Conservation (phyloP, 1,140 invertebrate species). For the Microplitis mediator region DNA sequence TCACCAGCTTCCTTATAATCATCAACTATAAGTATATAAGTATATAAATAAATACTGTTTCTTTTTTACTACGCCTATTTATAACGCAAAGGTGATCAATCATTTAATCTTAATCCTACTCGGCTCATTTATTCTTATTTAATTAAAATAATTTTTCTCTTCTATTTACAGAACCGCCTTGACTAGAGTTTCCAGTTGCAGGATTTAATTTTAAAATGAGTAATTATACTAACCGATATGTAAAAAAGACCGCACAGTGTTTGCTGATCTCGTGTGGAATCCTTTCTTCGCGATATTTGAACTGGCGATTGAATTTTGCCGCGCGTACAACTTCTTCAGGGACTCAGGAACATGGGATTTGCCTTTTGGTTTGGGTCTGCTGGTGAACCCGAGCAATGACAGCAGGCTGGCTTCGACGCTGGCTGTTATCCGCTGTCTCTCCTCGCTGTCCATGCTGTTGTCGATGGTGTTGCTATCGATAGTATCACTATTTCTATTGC, state of each 20-base stretch:
- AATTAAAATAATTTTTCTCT: no score
- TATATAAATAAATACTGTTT: no score
- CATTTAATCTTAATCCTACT: no score
- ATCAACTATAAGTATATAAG: no score
- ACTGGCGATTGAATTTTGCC: slow-evolving; percentile 68
- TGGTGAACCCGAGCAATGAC: slow-evolving; percentile 75
- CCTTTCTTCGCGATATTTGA: slow-evolving; percentile 72
- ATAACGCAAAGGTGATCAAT: no score
- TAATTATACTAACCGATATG: slow-evolving; percentile 72
- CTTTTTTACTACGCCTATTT: no score
- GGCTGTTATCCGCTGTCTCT: slow-evolving; percentile 49
- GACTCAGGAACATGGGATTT: slow-evolving; percentile 72
- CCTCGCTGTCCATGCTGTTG: slow-evolving; percentile 19
- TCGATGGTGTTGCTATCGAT: background rate
- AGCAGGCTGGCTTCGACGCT: slow-evolving; percentile 74
- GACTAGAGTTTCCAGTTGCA: no score
- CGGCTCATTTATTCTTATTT: no score
- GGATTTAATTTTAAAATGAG: background rate
- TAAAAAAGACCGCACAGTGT: slow-evolving; percentile 84
- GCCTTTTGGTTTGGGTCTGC: slow-evolving; percentile 62
- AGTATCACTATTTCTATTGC: background rate
- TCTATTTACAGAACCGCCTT: no score
- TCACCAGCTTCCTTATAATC: no score
- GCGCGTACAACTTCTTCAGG: slow-evolving; percentile 77
- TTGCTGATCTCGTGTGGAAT: slow-evolving; percentile 72